Evolutionary conservation across 1,140 invertebrate species (phyloP), one percentile per base, ranked within the genome.

Genomic region (Drosophila ercepeae): DNA sequence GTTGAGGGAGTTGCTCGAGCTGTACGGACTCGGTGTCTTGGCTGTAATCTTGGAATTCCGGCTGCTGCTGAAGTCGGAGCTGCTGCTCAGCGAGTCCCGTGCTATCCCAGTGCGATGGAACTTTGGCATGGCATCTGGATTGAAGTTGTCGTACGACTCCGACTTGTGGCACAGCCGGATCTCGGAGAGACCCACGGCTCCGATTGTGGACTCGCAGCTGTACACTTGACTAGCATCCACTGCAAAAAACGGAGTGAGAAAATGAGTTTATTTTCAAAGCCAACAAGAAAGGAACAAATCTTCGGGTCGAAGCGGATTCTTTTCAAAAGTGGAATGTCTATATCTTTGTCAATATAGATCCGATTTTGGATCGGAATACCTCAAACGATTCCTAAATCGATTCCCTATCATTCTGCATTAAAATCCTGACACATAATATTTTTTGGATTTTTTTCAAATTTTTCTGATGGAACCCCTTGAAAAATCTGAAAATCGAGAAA

Each of bases 191-290:
- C 91, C 91, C 13, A 91, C 91, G 0, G 90, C 82, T 11, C 91
- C 91, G 46, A 91, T 91, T 3, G 86, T 91, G n/a, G 78, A 78
- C 42, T 91, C 90, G 59, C 79, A 90, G 57, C 77, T 89, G 70
- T 90, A 91, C 51, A 91, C 83, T 71, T 91, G 91, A 89, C 90
- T 90, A 78, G 78, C 63, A 54, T 91, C 91, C 68, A 83, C 91
- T 91, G 48, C 16, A 23, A 23, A 46, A 18, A 21, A 1, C 36
- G 2, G 29, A 32, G 21, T 11, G n/a, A 32, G 14, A 34, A 14
- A 53, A 0, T 7, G 29, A 1, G 21, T 3, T 13, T 11, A 42
- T 11, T 4, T 3, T 4, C 9, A 32, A 32, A 11, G 9, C 2
- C 4, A 7, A 32, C 4, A 32, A 9, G 3, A 9, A 27, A 8